These are phyloP conservation scores for Danaus plexippus DNA, from an alignment of 1,140 invertebrate species.

Conservation along the genomic window DNA sequence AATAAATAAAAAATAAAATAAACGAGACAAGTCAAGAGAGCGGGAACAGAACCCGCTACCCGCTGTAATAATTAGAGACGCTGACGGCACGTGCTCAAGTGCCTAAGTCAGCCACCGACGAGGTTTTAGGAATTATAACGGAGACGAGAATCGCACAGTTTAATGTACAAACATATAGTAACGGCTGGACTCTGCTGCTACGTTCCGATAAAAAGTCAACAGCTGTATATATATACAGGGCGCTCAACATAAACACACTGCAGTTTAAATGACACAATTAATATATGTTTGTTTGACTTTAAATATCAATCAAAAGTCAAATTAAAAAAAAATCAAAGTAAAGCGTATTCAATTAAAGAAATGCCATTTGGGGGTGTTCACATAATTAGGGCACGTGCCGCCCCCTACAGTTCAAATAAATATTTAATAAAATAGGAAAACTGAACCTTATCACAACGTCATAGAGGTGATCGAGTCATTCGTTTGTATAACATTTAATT, in stretches of 20 bases:
- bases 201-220: not conserved
- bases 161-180: not conserved
- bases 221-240: too few relatives aligned
- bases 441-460: constrained; percentile 11
- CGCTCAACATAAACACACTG: not conserved
- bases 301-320: constrained; percentile 2
- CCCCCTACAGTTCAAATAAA: constrained; percentile 24
- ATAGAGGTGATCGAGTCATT: constrained; percentile 9
- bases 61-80: constrained; percentile 39
- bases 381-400: constrained; percentile 45
- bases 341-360: constrained; percentile 16
- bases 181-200: not conserved
- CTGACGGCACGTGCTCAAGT: constrained; percentile 42
- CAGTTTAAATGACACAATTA: too few relatives aligned
- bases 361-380: constrained; percentile 31
- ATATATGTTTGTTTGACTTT: constrained; percentile 1
- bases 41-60: constrained; percentile 24
- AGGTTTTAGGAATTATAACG: constrained; percentile 19
- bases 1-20: constrained; percentile 30
- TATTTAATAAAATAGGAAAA: constrained; percentile 9
- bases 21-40: constrained; percentile 30
- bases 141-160: not conserved
- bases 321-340: constrained; percentile 38
- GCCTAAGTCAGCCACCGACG: constrained; percentile 23
- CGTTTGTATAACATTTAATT: constrained; percentile 23